phyloP scores from a whole-genome alignment of 2,113 vertebrate genomes.

The Scomber colias region DNA sequence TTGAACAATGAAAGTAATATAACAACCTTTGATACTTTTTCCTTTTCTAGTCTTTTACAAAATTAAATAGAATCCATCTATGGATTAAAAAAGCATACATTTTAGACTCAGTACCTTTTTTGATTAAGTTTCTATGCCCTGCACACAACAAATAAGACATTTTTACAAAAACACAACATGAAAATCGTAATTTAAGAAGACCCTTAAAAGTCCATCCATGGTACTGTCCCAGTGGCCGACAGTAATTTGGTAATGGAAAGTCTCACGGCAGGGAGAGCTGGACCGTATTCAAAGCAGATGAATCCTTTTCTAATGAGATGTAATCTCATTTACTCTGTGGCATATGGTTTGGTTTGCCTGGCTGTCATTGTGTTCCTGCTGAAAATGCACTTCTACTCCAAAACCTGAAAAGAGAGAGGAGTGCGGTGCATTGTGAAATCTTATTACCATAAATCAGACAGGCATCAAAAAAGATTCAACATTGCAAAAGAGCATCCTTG shows the following conservation, averaged over 20 bases:
- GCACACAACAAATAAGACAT: conserved; percentile 5
- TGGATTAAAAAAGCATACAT: not conserved
- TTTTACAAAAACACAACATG: conserved; percentile 14
- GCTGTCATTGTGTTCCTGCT: conserved; percentile 58
- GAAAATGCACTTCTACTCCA: conserved; percentile 70
- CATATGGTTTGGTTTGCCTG: conserved; percentile 58
- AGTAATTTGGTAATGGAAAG: conserved; percentile 51
- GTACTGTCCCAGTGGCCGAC: conserved; percentile 5
- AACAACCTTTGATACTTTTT: not conserved
- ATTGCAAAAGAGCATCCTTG: conserved; percentile 40
- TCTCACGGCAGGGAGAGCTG: conserved; percentile 26
- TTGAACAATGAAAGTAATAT: conserved; percentile 35
- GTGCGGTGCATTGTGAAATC: conserved; percentile 44
- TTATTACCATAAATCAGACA: conserved; percentile 75
- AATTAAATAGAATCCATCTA: not conserved
- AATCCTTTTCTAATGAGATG: conserved; percentile 67
- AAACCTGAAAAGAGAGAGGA: conserved; percentile 45
- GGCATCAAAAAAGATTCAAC: conserved; percentile 51
- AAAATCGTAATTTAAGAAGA: conserved; percentile 36
- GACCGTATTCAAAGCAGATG: conserved; percentile 59
- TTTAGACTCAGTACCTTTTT: not conserved
- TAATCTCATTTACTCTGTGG: conserved; percentile 63
- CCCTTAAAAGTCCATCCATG: not conserved
- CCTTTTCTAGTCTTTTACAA: not conserved
- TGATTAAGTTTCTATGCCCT: not conserved